A percentile compares a stretch with the other conserved stretches of the same genome.
phyloP scores from a whole-genome alignment of 1,140 invertebrate species.

The Thereuonema tuberculata region DNA sequence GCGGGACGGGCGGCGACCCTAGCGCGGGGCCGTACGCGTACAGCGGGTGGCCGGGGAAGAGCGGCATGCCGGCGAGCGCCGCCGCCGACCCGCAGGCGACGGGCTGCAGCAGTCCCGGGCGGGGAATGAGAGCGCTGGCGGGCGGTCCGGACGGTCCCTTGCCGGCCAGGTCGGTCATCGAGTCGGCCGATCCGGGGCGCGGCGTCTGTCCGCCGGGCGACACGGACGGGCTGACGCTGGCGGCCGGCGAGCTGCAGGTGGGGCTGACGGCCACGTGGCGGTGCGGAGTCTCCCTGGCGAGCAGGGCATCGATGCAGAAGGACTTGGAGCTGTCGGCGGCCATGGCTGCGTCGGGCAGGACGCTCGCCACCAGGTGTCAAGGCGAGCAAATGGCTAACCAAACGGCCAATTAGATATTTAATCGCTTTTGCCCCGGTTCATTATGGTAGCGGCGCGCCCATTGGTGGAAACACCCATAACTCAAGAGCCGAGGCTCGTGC shows the following conservation, averaged over 20 bases:
- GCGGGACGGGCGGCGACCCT: neutral
- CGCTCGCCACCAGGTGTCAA: neutral
- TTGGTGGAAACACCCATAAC: conserved; percentile 2
- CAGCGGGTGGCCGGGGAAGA: conserved; percentile 3
- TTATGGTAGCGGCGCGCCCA: conserved; percentile 2
- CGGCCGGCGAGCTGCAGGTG: neutral
- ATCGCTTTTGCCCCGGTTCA: conserved; percentile 3
- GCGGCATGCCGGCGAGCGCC: neutral
- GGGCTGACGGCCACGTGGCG: neutral
- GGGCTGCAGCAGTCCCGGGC: conserved; percentile 11
- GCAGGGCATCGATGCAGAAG: conserved; percentile 8
- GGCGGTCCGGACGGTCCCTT: neutral
- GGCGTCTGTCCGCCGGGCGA: neutral
- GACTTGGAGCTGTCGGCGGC: conserved; percentile 4
- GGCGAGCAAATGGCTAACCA: neutral
- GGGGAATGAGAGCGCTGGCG: conserved; percentile 4
- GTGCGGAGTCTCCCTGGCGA: neutral
- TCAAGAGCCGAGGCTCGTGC: neutral
- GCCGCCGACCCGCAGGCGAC: neutral
- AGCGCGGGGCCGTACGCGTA: conserved; percentile 1
- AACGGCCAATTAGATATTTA: conserved; percentile 9
- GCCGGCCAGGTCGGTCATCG: neutral
- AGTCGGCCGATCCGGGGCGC: neutral
- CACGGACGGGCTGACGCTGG: too few species aligned
- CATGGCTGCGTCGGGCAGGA: neutral